These are phyloP conservation scores for Kobus ellipsiprymnus DNA, from an alignment of 2,113 vertebrate species.

Conservation along the genomic window DNA sequence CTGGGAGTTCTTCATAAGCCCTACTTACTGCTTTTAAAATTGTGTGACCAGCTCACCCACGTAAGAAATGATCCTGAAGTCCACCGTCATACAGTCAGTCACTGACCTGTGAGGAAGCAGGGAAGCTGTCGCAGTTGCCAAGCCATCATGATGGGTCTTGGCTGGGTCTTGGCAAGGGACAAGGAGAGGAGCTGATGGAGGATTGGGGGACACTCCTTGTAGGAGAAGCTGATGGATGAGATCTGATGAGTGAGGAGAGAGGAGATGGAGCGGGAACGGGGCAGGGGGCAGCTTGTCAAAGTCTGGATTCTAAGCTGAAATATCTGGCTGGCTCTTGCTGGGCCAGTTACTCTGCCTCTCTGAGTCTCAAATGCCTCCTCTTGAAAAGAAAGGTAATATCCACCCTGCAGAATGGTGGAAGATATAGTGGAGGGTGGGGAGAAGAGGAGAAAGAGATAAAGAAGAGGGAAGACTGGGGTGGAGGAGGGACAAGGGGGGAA, in stretches of 20 bases:
- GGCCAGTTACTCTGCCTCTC: background rate
- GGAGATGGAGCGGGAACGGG: background rate
- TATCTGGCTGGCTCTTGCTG: background rate
- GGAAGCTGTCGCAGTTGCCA: background rate
- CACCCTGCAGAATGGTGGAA: background rate
- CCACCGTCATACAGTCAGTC: rapidly evolving
- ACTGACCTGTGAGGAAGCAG: background rate
- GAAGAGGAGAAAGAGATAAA: background rate
- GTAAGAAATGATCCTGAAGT: background rate
- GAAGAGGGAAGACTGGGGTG: rapidly evolving
- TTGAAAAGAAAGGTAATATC: background rate
- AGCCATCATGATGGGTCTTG: background rate
- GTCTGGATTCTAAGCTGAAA: background rate
- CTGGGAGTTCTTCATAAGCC: background rate
- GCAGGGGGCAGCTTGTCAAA: background rate
- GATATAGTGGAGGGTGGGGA: rapidly evolving
- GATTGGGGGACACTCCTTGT: background rate
- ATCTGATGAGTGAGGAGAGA: background rate
- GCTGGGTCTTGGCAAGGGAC: background rate
- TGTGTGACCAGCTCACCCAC: rapidly evolving
- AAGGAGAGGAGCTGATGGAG: background rate
- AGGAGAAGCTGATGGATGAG: background rate
- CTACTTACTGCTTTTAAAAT: background rate
- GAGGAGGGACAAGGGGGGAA: background rate
- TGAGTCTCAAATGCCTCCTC: background rate